Evolutionary conservation across 2,888 invertebrate species (phyloP).

Genomic region (Hypselothyrea guttata): DNA sequence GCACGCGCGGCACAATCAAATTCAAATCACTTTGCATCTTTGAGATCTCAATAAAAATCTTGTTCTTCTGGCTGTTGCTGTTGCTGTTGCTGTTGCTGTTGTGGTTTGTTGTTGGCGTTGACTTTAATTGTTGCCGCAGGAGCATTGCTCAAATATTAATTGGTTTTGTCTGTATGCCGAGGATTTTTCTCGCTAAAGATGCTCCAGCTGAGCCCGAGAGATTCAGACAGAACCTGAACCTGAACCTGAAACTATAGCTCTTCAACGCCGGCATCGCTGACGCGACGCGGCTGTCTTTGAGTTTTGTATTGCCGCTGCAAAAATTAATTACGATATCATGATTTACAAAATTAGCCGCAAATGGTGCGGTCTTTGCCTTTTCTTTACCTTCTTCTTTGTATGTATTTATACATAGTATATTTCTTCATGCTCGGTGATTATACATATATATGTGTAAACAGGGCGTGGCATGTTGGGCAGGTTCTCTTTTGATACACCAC

Average conservation of each 20-base stretch:
- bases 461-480: conserved; percentile 36
- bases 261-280: conserved; percentile 8
- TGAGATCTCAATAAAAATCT: conserved; percentile 81
- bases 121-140: conserved; percentile 81
- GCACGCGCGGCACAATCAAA: conserved; percentile 75
- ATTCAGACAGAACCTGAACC: too few relatives aligned
- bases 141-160: conserved; percentile 81
- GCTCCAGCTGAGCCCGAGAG: conserved; percentile 25
- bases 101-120: conserved; percentile 52
- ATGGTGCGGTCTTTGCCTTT: conserved; percentile 68
- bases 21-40: conserved; percentile 80
- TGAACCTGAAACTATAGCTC: too few relatives aligned
- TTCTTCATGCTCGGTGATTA: background rate
- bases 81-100: conserved; percentile 30
- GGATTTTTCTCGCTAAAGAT: conserved; percentile 66
- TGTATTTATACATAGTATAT: background rate
- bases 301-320: conserved; percentile 63
- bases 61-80: conserved; percentile 30
- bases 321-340: conserved; percentile 75
- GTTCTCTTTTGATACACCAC: conserved; percentile 13
- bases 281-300: conserved; percentile 35
- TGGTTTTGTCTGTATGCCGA: conserved; percentile 67
- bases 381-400: conserved; percentile 21
- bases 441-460: background rate
- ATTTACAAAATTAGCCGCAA: conserved; percentile 77